phyloP scores from a whole-genome alignment of 1,140 invertebrate genomes.

The Anoplolepis gracilipes region DNA sequence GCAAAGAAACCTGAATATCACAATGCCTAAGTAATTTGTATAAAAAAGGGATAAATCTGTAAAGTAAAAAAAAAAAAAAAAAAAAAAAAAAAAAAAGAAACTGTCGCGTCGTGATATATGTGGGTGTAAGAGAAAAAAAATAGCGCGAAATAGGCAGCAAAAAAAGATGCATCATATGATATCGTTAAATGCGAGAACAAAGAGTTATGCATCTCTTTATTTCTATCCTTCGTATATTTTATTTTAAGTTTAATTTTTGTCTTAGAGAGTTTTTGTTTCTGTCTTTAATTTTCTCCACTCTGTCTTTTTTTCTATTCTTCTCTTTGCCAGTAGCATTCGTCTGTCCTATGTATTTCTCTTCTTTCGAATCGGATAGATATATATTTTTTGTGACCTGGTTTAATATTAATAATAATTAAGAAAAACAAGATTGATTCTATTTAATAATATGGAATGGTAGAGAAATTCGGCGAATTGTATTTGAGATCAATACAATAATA shows the following conservation, averaged over 20 bases:
- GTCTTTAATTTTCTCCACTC: conserved; percentile 43
- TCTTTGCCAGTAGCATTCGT: neutral
- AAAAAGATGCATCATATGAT: conserved; percentile 56
- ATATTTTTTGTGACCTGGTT: conserved; percentile 79
- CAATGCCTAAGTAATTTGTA: conserved; percentile 78
- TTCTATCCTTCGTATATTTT: conserved; percentile 54
- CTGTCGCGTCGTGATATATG: conserved; percentile 61
- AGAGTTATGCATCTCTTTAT: conserved; percentile 64
- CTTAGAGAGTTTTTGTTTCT: conserved; percentile 33
- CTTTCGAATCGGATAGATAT: conserved; percentile 57
- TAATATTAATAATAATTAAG: conserved; percentile 75
- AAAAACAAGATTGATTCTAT: conserved; percentile 73
- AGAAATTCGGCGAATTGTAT: conserved; percentile 76
- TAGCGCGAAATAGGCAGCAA: conserved; percentile 44
- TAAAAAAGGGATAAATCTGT: conserved; percentile 74
- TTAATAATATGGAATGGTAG: conserved; percentile 75
- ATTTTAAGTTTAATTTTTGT: conserved; percentile 63
- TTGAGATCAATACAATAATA: conserved; percentile 78
- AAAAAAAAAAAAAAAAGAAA: conserved; percentile 46
- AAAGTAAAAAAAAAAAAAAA: conserved; percentile 66
- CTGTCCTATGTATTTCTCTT: conserved; percentile 33
- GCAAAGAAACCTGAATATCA: conserved; percentile 71
- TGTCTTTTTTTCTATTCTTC: conserved; percentile 4
- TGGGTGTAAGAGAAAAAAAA: conserved; percentile 31
- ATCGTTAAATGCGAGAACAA: conserved; percentile 40